These are phyloP conservation scores for Neolamprologus hecqui DNA, from an alignment of 2,113 vertebrate genomes.

Conservation along the genomic window DNA sequence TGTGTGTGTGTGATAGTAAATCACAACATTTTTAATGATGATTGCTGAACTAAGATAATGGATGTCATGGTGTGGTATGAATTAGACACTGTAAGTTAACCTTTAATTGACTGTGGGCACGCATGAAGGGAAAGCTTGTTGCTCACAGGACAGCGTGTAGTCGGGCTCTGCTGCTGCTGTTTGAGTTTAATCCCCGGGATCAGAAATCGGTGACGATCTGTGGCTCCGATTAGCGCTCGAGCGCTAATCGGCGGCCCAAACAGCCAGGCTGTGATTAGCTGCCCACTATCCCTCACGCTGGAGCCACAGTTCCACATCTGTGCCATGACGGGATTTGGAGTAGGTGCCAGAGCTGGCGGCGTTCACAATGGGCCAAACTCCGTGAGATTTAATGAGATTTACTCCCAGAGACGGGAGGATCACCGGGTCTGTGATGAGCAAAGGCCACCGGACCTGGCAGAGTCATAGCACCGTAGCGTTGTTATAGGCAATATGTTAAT, in stretches of 20 bases:
- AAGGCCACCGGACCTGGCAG: slow-evolving; percentile 32
- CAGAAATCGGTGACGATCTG: neutral
- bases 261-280: slow-evolving; percentile 16
- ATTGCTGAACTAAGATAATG: neutral
- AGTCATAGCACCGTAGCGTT: slow-evolving; percentile 27
- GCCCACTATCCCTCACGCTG: slow-evolving; percentile 3
- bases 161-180: neutral
- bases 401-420: slow-evolving; percentile 61
- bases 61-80: neutral
- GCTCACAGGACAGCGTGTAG: neutral
- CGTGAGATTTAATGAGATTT: slow-evolving; percentile 67
- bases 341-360: slow-evolving; percentile 42
- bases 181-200: slow-evolving; percentile 1
- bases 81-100: neutral
- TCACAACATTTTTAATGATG: neutral
- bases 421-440: slow-evolving; percentile 43
- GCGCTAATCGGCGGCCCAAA: slow-evolving; percentile 44
- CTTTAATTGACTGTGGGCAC: neutral
- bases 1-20: neutral
- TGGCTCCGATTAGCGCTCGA: neutral
- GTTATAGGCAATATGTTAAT: slow-evolving; percentile 55
- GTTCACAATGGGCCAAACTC: slow-evolving; percentile 62
- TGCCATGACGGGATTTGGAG: slow-evolving; percentile 62
- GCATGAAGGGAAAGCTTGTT: neutral
- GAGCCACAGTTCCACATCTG: slow-evolving; percentile 41